phyloP scores from a whole-genome alignment of 1,140 invertebrate genomes.

The Drosophila orena region DNA sequence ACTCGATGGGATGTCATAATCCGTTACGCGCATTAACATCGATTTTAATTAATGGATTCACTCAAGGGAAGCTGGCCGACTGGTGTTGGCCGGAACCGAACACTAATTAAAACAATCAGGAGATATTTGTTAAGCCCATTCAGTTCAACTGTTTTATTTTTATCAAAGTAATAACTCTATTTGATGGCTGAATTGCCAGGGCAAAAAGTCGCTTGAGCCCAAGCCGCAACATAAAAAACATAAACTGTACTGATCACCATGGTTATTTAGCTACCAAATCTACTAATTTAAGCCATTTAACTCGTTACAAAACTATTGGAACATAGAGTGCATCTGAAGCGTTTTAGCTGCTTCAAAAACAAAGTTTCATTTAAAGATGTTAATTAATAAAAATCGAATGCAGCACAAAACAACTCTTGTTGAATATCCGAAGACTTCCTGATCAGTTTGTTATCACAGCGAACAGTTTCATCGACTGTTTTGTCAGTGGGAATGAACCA shows the following conservation, averaged over 20 bases:
- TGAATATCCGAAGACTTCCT: slow-evolving; percentile 7
- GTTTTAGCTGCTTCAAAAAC: no score
- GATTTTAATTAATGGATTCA: slow-evolving; percentile 81
- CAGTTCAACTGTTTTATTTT: not conserved
- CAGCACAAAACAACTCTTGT: no score
- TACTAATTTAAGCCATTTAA: not conserved
- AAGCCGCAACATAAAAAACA: no score
- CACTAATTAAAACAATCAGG: slow-evolving; percentile 33
- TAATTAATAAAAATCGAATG: no score
- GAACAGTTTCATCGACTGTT: not conserved
- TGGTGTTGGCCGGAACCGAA: slow-evolving; percentile 20
- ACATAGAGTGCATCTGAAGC: no score
- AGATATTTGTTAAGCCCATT: slow-evolving; percentile 20
- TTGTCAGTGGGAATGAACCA: slow-evolving; percentile 12
- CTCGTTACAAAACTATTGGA: no score
- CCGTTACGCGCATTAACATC: slow-evolving; percentile 74
- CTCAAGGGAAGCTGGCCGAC: slow-evolving; percentile 43
- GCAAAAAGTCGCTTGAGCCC: not conserved
- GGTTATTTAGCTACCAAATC: not conserved
- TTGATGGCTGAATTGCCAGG: not conserved
- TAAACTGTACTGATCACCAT: no score
- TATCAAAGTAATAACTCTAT: no score
- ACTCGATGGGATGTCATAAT: slow-evolving; percentile 72
- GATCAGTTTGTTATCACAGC: slow-evolving; percentile 5
- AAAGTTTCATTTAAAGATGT: no score